phyloP scores from a whole-genome alignment of 2,113 vertebrate genomes.

The Pseudorasbora parva region DNA sequence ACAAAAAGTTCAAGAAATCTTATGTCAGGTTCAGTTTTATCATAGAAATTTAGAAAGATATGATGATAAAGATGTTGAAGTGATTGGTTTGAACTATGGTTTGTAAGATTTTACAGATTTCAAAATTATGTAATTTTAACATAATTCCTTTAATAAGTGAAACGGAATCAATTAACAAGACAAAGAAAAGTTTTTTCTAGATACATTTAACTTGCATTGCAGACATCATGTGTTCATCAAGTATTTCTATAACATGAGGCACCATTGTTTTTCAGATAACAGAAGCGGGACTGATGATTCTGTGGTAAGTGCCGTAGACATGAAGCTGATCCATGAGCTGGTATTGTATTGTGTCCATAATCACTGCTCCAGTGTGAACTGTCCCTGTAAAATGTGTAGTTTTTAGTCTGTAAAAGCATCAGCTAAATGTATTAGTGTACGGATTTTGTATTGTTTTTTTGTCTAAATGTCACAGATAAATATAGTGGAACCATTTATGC shows the following conservation, averaged over 20 bases:
- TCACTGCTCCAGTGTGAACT: not conserved
- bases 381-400: not conserved
- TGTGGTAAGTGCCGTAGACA: not conserved
- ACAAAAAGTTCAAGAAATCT: not conserved
- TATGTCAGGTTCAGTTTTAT: not conserved
- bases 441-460: not conserved
- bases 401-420: not conserved
- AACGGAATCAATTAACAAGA: not conserved
- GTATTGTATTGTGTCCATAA: not conserved
- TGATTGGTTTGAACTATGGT: not conserved
- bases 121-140: too few relatives aligned
- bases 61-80: not conserved
- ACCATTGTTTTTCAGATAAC: not conserved
- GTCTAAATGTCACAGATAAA: not conserved
- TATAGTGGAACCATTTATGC: not conserved
- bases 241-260: not conserved
- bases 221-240: not conserved
- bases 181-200: too few relatives aligned
- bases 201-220: not conserved
- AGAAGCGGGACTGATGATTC: not conserved
- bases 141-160: not conserved
- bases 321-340: not conserved
- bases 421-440: not conserved
- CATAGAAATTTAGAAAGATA: not conserved
- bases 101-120: too few relatives aligned